Evolutionary conservation across 1,140 invertebrate species (phyloP), one percentile per base, ranked within the genome.

Genomic region (Rhyzopertha dominica): DNA sequence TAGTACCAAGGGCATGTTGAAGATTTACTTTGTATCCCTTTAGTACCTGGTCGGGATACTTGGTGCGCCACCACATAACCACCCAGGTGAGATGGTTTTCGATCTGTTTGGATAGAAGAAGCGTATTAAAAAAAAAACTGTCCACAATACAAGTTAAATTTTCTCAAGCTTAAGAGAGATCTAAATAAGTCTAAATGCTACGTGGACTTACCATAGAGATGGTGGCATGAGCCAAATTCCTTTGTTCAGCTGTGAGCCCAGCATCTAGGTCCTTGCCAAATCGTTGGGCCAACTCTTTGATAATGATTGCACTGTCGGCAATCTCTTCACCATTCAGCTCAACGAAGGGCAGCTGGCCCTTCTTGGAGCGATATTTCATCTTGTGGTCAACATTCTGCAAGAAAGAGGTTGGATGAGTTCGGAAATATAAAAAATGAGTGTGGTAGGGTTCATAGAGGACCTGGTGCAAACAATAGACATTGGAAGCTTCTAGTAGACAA

Each of bases 191-290:
- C n/a, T n/a, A n/a, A n/a, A n/a, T n/a, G n/a, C n/a, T n/a, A n/a
- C n/a, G n/a, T n/a, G n/a, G n/a, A n/a, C n/a, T n/a, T n/a, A n/a
- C 82, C 90, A 96, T 94, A 17, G 87, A 89, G 61, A 91, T 89
- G 74, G 90, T 91, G n/a, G 90, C 90, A 69, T 95, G 88, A 5
- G 87, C 81, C 7, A 92, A 77, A 56, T 85, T 88, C 48, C 84
- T 82, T 65, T 96, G 90, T 59, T 92, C 89, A 37, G 80, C 68
- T 34, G 81, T 87, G 13, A 96, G 72, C 25, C 65, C 75, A 61
- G 70, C 78, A 67, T 95, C 90, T 51, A 93, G 70, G 66, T 94
- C 86, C 64, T 89, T 85, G 49, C 78, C 79, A 63, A 85, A 91
- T 56, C 84, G 84, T 58, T 84, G 77, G 16, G 84, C 80, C 16